Conservation (phyloP, 2,113 vertebrate genomes). For the Limanda limanda region DNA sequence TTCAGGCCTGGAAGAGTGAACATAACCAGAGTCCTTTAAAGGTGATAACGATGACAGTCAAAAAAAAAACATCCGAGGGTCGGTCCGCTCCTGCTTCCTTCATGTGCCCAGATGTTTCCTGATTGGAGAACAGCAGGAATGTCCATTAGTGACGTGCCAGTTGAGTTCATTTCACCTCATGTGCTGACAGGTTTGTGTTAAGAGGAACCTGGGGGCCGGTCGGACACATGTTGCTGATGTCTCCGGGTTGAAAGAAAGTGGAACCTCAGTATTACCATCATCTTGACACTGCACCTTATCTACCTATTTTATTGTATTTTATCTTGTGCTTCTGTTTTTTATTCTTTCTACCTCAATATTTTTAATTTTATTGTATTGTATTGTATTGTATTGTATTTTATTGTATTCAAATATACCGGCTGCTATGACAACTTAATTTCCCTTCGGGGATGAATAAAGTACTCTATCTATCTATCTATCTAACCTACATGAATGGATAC, state of each 20-base stretch:
- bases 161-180: constrained; percentile 43
- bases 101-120: constrained; percentile 81
- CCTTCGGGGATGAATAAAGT: too few relatives aligned
- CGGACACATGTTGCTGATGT: constrained; percentile 55
- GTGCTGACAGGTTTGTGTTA: constrained; percentile 61
- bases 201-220: constrained; percentile 41
- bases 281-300: too few relatives aligned
- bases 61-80: constrained; percentile 30
- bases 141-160: constrained; percentile 59
- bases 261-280: too few relatives aligned
- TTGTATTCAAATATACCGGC: too few relatives aligned
- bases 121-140: constrained; percentile 48
- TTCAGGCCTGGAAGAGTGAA: constrained; percentile 24
- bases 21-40: constrained; percentile 29
- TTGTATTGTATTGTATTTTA: too few relatives aligned
- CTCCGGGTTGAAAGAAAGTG: constrained; percentile 28
- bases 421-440: too few relatives aligned
- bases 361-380: too few relatives aligned
- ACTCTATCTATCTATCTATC: too few relatives aligned
- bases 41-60: constrained; percentile 40
- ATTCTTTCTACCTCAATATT: too few relatives aligned
- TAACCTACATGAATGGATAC: constrained; percentile 25
- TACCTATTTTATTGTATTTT: too few relatives aligned
- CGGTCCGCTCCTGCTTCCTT: constrained; percentile 62
- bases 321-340: too few relatives aligned